A percentile compares a stretch with the other conserved stretches of the same genome.
phyloP scores from a whole-genome alignment of 1,140 invertebrate genomes.

The Hylaeus volcanicus region DNA sequence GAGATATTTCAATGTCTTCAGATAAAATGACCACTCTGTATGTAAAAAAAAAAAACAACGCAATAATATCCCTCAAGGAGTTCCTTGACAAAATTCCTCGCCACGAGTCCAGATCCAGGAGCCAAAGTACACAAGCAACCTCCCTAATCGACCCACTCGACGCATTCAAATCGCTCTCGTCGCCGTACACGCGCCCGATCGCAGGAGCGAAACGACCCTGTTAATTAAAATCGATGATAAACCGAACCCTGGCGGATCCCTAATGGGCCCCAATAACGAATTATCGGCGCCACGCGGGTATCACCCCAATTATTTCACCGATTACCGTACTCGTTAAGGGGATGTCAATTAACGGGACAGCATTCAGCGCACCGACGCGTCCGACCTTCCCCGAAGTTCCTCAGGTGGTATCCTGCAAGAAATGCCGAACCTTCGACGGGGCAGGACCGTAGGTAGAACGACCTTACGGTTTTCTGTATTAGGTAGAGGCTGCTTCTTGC shows the following conservation, averaged over 20 bases:
- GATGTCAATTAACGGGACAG: slow-evolving; percentile 31
- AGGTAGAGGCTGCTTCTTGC: slow-evolving; percentile 75
- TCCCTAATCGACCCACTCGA: too few species aligned
- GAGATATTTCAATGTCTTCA: too few species aligned
- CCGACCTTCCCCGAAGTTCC: slow-evolving; percentile 51
- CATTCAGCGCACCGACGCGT: background rate
- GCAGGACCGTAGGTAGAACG: slow-evolving; percentile 50
- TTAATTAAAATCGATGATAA: slow-evolving; percentile 8
- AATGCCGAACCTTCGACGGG: slow-evolving; percentile 45
- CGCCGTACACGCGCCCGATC: background rate
- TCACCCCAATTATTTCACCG: slow-evolving; percentile 27
- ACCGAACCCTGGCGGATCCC: background rate
- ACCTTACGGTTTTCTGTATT: slow-evolving; percentile 77
- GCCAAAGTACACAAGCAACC: too few species aligned
- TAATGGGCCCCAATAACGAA: background rate
- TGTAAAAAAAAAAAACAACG: too few species aligned
- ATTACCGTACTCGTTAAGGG: slow-evolving; percentile 21
- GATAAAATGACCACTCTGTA: too few species aligned
- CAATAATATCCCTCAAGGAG: too few species aligned
- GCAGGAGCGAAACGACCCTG: background rate
- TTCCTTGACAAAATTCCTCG: background rate
- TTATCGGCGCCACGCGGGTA: background rate
- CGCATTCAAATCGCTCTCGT: background rate
- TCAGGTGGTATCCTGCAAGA: slow-evolving; percentile 49
- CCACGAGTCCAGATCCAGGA: too few species aligned